Conservation (phyloP, 2,797 vertebrate species). For the Chelonia mydas region DNA sequence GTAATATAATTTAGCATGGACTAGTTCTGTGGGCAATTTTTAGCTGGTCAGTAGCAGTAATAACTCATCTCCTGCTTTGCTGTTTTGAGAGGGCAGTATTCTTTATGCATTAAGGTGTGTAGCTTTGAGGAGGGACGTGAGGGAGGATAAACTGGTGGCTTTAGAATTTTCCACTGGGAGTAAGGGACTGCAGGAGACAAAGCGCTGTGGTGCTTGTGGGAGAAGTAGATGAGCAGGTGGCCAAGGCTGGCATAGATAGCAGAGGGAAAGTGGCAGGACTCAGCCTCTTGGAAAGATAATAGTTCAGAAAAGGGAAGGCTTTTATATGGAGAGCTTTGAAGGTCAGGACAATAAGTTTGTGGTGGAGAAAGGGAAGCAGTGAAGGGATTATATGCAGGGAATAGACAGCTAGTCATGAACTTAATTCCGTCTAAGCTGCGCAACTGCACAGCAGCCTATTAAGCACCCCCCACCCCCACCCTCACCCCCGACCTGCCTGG, state of each 20-base stretch:
- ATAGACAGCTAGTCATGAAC: too few relatives aligned
- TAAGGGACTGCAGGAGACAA: background rate
- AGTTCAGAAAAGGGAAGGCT: background rate
- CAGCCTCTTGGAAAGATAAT: background rate
- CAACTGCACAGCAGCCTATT: too few relatives aligned
- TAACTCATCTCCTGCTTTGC: background rate
- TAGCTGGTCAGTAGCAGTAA: background rate
- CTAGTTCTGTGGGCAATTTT: background rate
- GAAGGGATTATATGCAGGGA: background rate
- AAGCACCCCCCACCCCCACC: too few relatives aligned
- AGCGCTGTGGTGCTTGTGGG: background rate
- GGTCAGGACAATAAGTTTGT: background rate
- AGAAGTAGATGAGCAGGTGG: background rate
- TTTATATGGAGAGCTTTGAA: background rate
- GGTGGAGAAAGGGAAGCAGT: background rate
- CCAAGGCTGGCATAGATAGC: background rate
- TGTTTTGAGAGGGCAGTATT: background rate
- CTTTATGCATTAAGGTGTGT: background rate
- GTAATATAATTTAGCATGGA: background rate
- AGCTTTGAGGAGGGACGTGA: background rate
- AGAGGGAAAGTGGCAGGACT: background rate
- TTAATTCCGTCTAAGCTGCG: too few relatives aligned
- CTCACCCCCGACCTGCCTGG: too few relatives aligned
- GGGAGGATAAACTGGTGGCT: background rate
- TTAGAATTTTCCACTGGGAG: background rate